Base-by-base conservation (phyloP, 2,888 invertebrate genomes). In the Drosophila algonquin region DNA sequence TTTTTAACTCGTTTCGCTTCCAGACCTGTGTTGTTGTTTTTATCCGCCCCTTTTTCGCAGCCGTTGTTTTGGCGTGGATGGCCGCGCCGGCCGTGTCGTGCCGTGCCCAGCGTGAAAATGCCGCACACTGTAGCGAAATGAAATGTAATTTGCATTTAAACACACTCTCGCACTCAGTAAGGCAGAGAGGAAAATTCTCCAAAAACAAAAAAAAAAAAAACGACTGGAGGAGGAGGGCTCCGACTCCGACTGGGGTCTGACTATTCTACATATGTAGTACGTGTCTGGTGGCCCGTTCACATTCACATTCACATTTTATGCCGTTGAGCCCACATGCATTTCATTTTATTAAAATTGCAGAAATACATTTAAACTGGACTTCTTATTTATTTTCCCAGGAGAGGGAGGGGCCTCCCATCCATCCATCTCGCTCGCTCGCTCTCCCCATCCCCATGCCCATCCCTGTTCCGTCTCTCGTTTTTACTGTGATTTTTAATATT, bases 301-400 rank as follows among this genome's bases (percentile, higher is more conserved):
- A 35, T 85, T 83, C 71, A 81, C 32, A 32, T 40, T 40, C 35
- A 14, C 58, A 69, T 68, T 81, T 75, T 73, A 77, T 68, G 63
- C 64, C 64, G 71, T 44, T 65, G 59, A 56, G 77, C 72, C 82
- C 86, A 75, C 82, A 76, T 81, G 85, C 82, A 85, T 87, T 82
- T 87, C 79, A 85, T 79, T 82, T 87, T 85, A 87, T 87, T 79
- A 82, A 87, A 87, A 87, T 84, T 87, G 79, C 82, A 79, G 79
- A 85, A 79, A 81, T 77, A 75, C 71, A 87, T 82, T 87, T 84
- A 75, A 76, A 78, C 60, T 68, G 59, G 76, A 74, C 64, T 84
- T 71, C 64, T 65, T 68, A 69, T 70, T 73, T 57, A 54, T 63
- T 72, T 18, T 46, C 5, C n/a, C 8, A 16, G 1, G 16, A 3